phyloP scores from a whole-genome alignment of 2,888 invertebrate species.

The Lissocephala sabroskyi region DNA sequence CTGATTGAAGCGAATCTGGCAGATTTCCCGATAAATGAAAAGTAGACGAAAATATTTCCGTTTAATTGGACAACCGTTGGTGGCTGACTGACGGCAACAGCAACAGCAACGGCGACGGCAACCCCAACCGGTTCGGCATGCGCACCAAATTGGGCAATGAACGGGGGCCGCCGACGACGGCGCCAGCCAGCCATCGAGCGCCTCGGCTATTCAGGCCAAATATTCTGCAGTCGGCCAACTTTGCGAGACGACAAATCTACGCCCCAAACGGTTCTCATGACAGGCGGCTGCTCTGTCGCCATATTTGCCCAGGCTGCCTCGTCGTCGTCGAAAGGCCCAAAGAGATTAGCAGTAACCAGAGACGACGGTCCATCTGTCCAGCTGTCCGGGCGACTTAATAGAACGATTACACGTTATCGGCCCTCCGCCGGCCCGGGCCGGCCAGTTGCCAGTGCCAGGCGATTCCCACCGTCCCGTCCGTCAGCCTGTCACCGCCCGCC shows the following conservation, averaged over 20 bases:
- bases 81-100: not conserved
- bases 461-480: no score
- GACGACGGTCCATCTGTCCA: slow-evolving; percentile 39
- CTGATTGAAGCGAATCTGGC: no score
- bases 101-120: no score
- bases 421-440: no score
- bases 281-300: slow-evolving; percentile 23
- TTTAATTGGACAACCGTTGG: slow-evolving; percentile 30
- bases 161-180: slow-evolving; percentile 16
- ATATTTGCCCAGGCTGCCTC: slow-evolving; percentile 43
- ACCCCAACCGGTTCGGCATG: slow-evolving; percentile 45
- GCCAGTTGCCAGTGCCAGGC: no score
- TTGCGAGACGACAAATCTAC: not conserved
- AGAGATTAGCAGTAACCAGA: slow-evolving; percentile 55
- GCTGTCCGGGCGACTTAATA: slow-evolving; percentile 61
- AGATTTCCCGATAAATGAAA: not conserved
- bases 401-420: slow-evolving; percentile 61
- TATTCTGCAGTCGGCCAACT: not conserved
- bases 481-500: no score
- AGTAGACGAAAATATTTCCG: slow-evolving; percentile 35
- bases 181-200: slow-evolving; percentile 32
- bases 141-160: slow-evolving; percentile 55
- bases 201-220: slow-evolving; percentile 39
- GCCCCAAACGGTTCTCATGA: slow-evolving; percentile 32
- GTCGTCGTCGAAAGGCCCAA: slow-evolving; percentile 39